Conservation (phyloP, 1,140 invertebrate genomes). For the Sarcophaga peregrina region DNA sequence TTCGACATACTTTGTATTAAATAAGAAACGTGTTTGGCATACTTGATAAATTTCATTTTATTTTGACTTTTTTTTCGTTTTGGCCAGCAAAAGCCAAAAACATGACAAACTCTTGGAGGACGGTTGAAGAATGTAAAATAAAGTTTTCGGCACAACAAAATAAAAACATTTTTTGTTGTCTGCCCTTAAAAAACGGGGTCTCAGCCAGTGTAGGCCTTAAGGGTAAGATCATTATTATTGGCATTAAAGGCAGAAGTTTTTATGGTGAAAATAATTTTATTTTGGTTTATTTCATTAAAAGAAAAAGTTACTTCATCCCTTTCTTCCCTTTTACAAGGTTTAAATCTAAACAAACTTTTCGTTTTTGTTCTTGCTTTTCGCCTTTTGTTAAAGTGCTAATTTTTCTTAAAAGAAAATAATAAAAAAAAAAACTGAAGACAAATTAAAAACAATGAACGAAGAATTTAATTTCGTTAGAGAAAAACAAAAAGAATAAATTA, state of each 20-base stretch:
- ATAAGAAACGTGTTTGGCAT: conserved; percentile 17
- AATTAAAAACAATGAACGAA: too few species aligned
- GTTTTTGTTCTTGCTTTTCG: too few species aligned
- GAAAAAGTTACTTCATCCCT: not conserved
- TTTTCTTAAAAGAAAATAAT: too few species aligned
- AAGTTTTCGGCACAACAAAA: not conserved
- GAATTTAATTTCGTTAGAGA: too few species aligned
- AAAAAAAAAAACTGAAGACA: too few species aligned
- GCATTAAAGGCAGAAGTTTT: too few species aligned
- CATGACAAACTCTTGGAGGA: not conserved
- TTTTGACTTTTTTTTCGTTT: not conserved
- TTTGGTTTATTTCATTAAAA: conserved; percentile 1
- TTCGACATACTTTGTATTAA: conserved; percentile 25
- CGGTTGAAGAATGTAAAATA: not conserved
- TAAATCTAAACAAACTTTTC: too few species aligned
- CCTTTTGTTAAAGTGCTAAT: too few species aligned
- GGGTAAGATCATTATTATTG: too few species aligned
- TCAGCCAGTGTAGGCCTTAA: too few species aligned
- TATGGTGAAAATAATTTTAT: not conserved
- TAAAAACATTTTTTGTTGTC: not conserved
- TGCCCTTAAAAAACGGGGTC: too few species aligned
- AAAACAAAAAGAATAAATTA: too few species aligned
- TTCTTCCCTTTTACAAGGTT: not conserved
- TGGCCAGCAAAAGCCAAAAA: not conserved
- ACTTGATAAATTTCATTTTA: not conserved